Percentiles rank a stretch among this genome's conserved stretches.
Evolutionary conservation across 2,888 invertebrate species (phyloP).

Genomic region (Coenonympha glycerion): DNA sequence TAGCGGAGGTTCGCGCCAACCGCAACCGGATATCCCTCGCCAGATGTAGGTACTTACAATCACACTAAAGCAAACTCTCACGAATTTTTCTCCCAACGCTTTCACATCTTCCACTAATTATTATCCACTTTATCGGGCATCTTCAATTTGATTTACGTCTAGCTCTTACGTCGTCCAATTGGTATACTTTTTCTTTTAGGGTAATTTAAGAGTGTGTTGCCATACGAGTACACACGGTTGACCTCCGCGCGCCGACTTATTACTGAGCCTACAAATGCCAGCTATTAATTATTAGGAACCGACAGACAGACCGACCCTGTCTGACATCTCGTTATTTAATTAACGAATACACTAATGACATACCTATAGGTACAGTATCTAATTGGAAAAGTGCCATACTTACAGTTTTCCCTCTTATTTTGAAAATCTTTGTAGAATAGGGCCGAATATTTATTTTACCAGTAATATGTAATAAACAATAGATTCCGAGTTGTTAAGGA

Average conservation of each 20-base stretch:
- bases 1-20: conserved; percentile 26
- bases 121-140: conserved; percentile 76
- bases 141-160: conserved; percentile 76
- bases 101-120: conserved; percentile 75
- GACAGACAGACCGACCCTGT: conserved; percentile 32
- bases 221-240: conserved; percentile 34
- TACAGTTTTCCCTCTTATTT: too few relatives aligned
- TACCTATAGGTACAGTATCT: conserved; percentile 11
- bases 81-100: conserved; percentile 76
- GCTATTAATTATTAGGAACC: conserved; percentile 34
- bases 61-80: conserved; percentile 73
- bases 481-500: too few relatives aligned
- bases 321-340: conserved; percentile 39
- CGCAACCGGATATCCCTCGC: conserved; percentile 66
- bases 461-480: too few relatives aligned
- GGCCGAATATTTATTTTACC: too few relatives aligned
- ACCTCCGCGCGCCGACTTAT: conserved; percentile 39
- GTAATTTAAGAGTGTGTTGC: conserved; percentile 42
- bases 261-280: conserved; percentile 28
- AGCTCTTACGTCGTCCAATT: conserved; percentile 67
- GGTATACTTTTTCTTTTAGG: conserved; percentile 72
- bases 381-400: too few relatives aligned
- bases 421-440: too few relatives aligned
- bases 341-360: conserved; percentile 36
- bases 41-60: conserved; percentile 61